Conservation (phyloP, 2,888 invertebrate species). For the Microctonus aethiopoides region DNA sequence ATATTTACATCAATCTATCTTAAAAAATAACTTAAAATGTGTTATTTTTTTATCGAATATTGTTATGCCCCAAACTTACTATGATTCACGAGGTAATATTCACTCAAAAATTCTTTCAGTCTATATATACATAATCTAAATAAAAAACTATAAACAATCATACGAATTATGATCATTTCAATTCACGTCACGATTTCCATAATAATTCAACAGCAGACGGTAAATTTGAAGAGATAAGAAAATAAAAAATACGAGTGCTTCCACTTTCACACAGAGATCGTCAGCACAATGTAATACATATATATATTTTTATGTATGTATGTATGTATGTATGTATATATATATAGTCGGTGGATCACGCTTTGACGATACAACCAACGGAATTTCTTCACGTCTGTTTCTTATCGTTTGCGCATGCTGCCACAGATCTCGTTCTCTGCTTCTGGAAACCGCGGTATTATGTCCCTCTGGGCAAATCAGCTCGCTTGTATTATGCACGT, state of each 20-base stretch:
- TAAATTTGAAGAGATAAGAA: constrained; percentile 16
- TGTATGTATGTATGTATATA: constrained; percentile 36
- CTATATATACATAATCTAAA: not conserved
- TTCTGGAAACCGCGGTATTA: constrained; percentile 24
- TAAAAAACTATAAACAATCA: not conserved
- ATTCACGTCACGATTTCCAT: constrained; percentile 6
- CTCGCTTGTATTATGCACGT: not conserved
- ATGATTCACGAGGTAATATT: too few species aligned
- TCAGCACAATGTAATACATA: constrained; percentile 10
- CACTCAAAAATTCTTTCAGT: too few species aligned
- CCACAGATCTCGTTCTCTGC: constrained; percentile 37
- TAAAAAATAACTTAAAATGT: too few species aligned
- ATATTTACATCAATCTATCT: too few species aligned
- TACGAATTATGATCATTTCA: constrained; percentile 1
- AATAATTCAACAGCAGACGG: constrained; percentile 14
- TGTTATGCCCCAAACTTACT: too few species aligned
- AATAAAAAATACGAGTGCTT: constrained; percentile 16
- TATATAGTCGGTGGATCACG: constrained; percentile 26
- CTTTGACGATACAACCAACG: constrained; percentile 32
- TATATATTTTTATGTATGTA: too few species aligned
- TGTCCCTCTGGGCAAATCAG: constrained; percentile 20
- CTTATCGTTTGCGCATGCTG: constrained; percentile 45
- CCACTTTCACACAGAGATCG: constrained; percentile 11
- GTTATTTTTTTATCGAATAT: too few species aligned
- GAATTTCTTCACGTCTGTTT: constrained; percentile 44